Base-by-base conservation (phyloP, 2,797 vertebrate species). In the Alcedo quadribrachys region DNA sequence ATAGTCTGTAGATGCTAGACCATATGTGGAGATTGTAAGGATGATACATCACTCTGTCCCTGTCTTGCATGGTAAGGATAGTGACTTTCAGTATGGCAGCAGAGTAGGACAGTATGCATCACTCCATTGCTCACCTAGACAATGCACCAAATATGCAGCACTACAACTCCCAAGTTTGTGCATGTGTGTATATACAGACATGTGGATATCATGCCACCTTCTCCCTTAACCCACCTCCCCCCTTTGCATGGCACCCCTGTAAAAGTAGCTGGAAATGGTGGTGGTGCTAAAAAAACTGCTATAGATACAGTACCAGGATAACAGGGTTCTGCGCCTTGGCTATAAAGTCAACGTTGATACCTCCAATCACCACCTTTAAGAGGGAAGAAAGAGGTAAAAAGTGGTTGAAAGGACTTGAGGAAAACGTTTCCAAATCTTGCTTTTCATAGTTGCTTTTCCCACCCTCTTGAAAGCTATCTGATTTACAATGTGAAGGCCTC, bases 341-440 rank as follows among this genome's bases (percentile, higher is more conserved):
- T 92, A 99, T 97, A 89, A 99, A 98, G 97, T 99, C 99, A 67
- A 99, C 97, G 74, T 99, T 99, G 95, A 97, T 98, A 87, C 99
- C 98, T 58, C 99, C 99, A 54, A 99, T 98, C 68, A 99, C 98
- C 81, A 99, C 98, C 99, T 99, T 96, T 30, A 90, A 95, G 61
- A 88, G 10, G 43, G 32, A 88, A 93, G 27, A 84, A 63, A 75
- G n/a, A 77, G 8, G 46, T 57, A 76, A 81, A 83, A 86, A 68
- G 22, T 42, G 21, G 10, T 90, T 86, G 61, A 17, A 70, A 87
- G 15, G 19, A 73, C 20, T 40, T 50, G 9, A 70, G 37, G 62
- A 40, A 80, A 84, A 84, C 3, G 7, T 17, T 65, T 80, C 17
- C 8, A 51, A n/a, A 16, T 43, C 18, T 5, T 84, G 54, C 28